Percentiles rank a stretch among this genome's conserved stretches.
Evolutionary conservation across 2,888 invertebrate species (phyloP).

Genomic region (Aleiodes testaceus): DNA sequence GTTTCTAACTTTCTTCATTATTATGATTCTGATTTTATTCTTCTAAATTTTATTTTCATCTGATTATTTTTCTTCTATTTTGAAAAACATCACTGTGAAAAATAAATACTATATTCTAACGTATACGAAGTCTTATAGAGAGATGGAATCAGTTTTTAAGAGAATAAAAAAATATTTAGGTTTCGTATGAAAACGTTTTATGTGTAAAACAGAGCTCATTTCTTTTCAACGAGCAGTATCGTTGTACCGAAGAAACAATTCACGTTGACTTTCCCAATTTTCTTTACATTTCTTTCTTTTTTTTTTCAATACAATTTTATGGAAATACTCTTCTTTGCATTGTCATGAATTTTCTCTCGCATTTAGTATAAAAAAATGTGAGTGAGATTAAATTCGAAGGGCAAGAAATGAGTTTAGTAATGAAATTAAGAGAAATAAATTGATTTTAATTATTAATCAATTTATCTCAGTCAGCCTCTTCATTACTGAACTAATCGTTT

Average conservation of each 20-base stretch:
- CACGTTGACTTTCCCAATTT: neutral
- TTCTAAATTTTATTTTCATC: slow-evolving; percentile 47
- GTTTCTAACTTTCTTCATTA: slow-evolving; percentile 59
- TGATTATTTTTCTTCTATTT: slow-evolving; percentile 54
- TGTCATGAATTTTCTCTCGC: too few species aligned
- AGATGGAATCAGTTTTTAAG: slow-evolving; percentile 60
- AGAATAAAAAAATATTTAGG: slow-evolving; percentile 51
- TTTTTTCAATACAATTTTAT: too few species aligned
- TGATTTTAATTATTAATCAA: too few species aligned
- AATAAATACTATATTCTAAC: slow-evolving; percentile 70
- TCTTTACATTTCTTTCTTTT: too few species aligned
- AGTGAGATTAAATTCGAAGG: too few species aligned
- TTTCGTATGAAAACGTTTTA: slow-evolving; percentile 40
- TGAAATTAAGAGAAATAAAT: too few species aligned
- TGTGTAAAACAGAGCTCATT: slow-evolving; percentile 14
- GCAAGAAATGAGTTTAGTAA: too few species aligned
- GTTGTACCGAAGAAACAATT: slow-evolving; percentile 34
- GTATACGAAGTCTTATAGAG: slow-evolving; percentile 65
- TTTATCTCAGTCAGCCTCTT: too few species aligned
- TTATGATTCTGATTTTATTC: slow-evolving; percentile 12
- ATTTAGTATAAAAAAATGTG: too few species aligned
- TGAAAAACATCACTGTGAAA: slow-evolving; percentile 58
- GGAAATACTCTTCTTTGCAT: too few species aligned
- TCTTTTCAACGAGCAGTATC: slow-evolving; percentile 11
- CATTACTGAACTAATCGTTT: neutral